Conservation (phyloP, 2,113 vertebrate species). For the Anoplopoma fimbria region DNA sequence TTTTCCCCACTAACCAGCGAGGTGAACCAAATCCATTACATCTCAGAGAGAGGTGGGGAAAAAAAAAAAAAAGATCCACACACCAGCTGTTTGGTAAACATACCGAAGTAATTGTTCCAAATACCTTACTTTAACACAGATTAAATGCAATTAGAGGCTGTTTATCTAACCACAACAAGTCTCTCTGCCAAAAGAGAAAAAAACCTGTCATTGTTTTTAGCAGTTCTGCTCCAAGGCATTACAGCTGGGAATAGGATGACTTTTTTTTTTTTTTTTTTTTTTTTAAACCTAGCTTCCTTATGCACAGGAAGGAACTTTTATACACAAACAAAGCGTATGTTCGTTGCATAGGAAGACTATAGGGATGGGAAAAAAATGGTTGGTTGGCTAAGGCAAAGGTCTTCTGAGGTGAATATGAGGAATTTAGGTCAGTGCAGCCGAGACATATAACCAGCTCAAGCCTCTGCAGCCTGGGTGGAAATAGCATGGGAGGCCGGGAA, state of each 20-base stretch:
- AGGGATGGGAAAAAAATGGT: conserved; percentile 30
- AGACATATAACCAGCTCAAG: conserved; percentile 81
- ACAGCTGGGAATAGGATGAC: conserved; percentile 63
- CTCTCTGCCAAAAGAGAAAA: conserved; percentile 66
- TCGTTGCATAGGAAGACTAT: conserved; percentile 50
- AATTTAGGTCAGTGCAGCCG: conserved; percentile 84
- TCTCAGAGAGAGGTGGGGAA: conserved; percentile 23
- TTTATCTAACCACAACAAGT: conserved; percentile 83
- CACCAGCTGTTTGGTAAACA: conserved; percentile 82
- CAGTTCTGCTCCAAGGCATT: conserved; percentile 61
- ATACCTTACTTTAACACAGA: conserved; percentile 79
- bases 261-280: conserved; percentile 54
- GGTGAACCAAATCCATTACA: conserved; percentile 69
- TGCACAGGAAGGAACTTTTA: conserved; percentile 76
- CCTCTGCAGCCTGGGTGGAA: conserved; percentile 79
- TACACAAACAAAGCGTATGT: conserved; percentile 75
- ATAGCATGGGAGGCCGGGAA: conserved; percentile 80
- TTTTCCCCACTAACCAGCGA: conserved; percentile 60
- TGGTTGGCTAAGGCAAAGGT: conserved; percentile 72
- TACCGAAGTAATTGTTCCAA: conserved; percentile 82
- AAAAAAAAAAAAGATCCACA: conserved; percentile 58
- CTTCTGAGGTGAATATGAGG: conserved; percentile 85
- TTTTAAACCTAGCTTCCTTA: conserved; percentile 70
- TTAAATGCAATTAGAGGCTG: conserved; percentile 81
- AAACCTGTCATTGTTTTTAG: conserved; percentile 74